phyloP scores from a whole-genome alignment of 2,113 vertebrate genomes.

The Scatophagus argus region DNA sequence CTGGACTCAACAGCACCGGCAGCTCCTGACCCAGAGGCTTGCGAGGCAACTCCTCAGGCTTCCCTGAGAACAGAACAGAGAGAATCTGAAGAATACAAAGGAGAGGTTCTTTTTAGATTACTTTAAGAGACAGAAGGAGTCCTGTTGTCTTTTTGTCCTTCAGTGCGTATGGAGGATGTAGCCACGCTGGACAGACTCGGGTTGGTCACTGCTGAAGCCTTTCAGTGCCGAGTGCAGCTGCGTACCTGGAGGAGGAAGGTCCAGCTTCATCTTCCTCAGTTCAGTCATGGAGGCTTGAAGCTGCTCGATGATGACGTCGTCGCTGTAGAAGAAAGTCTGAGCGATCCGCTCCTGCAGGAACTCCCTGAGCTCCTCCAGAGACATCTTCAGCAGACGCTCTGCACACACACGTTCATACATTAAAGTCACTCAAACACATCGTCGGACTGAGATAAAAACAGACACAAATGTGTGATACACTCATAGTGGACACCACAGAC shows the following conservation, averaged over 20 bases:
- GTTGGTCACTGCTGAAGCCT: not conserved
- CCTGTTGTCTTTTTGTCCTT: no score
- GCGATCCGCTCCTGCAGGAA: slow-evolving; percentile 89
- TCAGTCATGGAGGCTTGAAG: slow-evolving; percentile 86
- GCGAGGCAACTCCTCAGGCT: slow-evolving; percentile 85
- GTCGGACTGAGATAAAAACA: no score
- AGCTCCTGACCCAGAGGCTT: slow-evolving; percentile 85
- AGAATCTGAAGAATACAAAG: not conserved
- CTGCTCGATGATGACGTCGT: slow-evolving; percentile 85
- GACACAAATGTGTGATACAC: no score
- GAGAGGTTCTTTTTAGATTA: no score
- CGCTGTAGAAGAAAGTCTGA: slow-evolving; percentile 83
- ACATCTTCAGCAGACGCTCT: slow-evolving; percentile 88
- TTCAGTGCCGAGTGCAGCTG: not conserved
- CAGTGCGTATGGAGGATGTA: not conserved
- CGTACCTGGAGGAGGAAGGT: slow-evolving; percentile 88
- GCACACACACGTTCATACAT: slow-evolving; percentile 23
- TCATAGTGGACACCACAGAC: no score
- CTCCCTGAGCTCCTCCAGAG: slow-evolving; percentile 89
- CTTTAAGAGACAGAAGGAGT: no score
- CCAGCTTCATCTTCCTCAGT: slow-evolving; percentile 88
- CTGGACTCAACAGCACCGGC: slow-evolving; percentile 76
- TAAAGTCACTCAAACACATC: no score
- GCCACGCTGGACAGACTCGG: not conserved
- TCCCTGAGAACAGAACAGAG: slow-evolving; percentile 71